These are phyloP conservation scores for Meiosimyza platycephala DNA, from an alignment of 2,888 invertebrate species.

Conservation along the genomic window DNA sequence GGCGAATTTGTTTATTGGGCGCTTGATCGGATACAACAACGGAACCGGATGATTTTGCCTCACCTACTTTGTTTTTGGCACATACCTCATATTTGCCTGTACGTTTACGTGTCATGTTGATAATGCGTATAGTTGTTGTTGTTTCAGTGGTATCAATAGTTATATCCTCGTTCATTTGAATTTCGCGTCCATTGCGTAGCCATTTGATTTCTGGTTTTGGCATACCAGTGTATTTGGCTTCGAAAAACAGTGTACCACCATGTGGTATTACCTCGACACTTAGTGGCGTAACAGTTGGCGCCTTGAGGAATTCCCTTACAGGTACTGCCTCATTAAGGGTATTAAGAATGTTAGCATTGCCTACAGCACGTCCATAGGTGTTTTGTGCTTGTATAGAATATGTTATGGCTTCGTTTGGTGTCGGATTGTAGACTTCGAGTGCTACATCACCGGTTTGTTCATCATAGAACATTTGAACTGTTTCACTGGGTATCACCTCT, in stretches of 20 bases:
- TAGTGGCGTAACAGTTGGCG: slow-evolving; percentile 83
- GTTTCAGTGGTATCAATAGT: slow-evolving; percentile 72
- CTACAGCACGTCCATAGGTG: slow-evolving; percentile 78
- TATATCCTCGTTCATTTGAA: slow-evolving; percentile 74
- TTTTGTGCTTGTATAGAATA: slow-evolving; percentile 80
- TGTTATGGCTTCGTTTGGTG: slow-evolving; percentile 75
- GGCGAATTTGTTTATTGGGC: slow-evolving; percentile 72
- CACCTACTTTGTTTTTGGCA: slow-evolving; percentile 81
- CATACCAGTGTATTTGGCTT: slow-evolving; percentile 78
- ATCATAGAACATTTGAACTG: slow-evolving; percentile 71
- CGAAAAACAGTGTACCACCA: slow-evolving; percentile 76
- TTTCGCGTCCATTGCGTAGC: slow-evolving; percentile 85
- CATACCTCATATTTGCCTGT: slow-evolving; percentile 90
- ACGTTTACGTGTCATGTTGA: slow-evolving; percentile 78
- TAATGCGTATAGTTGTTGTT: slow-evolving; percentile 75
- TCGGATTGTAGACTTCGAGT: slow-evolving; percentile 74
- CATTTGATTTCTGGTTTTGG: slow-evolving; percentile 83
- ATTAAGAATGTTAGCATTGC: slow-evolving; percentile 78
- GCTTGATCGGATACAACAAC: slow-evolving; percentile 78
- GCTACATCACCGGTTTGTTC: slow-evolving; percentile 74
- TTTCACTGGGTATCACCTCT: slow-evolving; percentile 72
- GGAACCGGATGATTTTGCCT: slow-evolving; percentile 84
- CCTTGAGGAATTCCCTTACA: slow-evolving; percentile 68
- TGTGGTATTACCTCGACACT: slow-evolving; percentile 79
- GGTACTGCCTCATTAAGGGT: slow-evolving; percentile 61